phyloP scores from a whole-genome alignment of 2,797 vertebrate genomes.

The Mormyrus proboscirostris region DNA sequence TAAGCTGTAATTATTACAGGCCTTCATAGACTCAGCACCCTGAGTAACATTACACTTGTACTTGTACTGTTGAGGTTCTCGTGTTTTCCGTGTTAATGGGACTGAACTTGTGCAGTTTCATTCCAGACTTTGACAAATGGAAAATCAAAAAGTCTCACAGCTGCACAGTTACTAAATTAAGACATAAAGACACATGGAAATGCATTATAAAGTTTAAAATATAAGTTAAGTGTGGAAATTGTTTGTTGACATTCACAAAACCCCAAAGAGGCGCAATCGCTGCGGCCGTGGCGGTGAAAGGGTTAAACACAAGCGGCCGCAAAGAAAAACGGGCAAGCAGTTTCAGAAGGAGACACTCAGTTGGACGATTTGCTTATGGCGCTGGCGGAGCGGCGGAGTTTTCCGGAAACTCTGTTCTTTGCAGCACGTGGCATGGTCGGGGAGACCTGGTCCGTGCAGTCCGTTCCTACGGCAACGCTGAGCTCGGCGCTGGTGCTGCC shows the following conservation, averaged over 20 bases:
- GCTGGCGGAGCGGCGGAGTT: conserved; percentile 64
- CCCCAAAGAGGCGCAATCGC: conserved; percentile 25
- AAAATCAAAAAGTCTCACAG: conserved; percentile 5
- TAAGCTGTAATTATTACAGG: neutral
- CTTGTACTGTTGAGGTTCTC: neutral
- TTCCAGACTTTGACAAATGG: neutral
- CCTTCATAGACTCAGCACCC: conserved; percentile 5
- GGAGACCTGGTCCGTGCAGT: conserved; percentile 56
- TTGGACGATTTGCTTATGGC: conserved; percentile 71
- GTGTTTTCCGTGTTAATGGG: neutral
- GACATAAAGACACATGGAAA: conserved; percentile 36
- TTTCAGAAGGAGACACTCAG: conserved; percentile 41
- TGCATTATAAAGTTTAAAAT: conserved; percentile 21
- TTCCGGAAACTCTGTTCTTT: conserved; percentile 63
- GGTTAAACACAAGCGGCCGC: neutral
- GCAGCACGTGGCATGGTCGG: conserved; percentile 59
- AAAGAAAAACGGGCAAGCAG: neutral
- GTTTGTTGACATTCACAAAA: conserved; percentile 45
- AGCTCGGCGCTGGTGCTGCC: conserved; percentile 63
- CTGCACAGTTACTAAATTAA: neutral
- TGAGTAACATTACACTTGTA: neutral
- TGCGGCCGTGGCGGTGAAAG: conserved; percentile 44
- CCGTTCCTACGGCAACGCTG: conserved; percentile 31
- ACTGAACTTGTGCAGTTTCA: neutral
- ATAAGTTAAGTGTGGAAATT: conserved; percentile 43